Base-by-base conservation (phyloP, 2,888 invertebrate genomes). In the Mechanitis messenoides region DNA sequence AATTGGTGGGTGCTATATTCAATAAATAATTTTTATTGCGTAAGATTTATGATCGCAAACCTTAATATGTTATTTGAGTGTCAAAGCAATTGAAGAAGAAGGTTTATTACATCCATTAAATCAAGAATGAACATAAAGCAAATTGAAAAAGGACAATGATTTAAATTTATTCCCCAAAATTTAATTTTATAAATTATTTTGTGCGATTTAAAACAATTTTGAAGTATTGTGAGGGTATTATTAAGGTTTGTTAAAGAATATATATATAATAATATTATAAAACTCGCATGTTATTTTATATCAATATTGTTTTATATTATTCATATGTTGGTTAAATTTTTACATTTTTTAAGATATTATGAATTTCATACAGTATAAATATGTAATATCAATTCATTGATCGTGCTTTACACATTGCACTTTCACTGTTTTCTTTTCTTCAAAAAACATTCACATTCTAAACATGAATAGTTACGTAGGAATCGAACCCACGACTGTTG, bases 121-220 rank as follows among this genome's bases (percentile, higher is more conserved):
- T 31, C 50, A n/a, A 31, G 50, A 31, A n/a, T 50, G 50, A 50
- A 50, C 9, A 31, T 50, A 7, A 2, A 9, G 50, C 31, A 31
- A 28, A 28, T 7, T 47, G 20, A 31, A 50, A 50, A 50, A 50
- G 31, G 31, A 50, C 28, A 28, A 50, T 31, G 11, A 2, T 31
- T 50, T 2, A 50, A 50, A 50, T 31, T 50, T 42, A 42, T 31
- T 50, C 5, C 11, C 7, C 31, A 50, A 50, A 2, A 31, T 50
- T 50, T 50, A 7, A 31, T 50, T 31, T 28, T 2, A 50, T 50
- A 50, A 50, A 50, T 50, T 31, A 50, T 28, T 28, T 31, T 7
- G 3, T n/a, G 6, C 31, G 50, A 50, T 50, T 50, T 50, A 50
- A 50, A 50, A 31, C 50, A 50, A 50, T 50, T 50, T 42, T 50